Evolutionary conservation across 2,113 vertebrate genomes (phyloP), one percentile per base, ranked within the genome.

Genomic region (Carassius gibelio): DNA sequence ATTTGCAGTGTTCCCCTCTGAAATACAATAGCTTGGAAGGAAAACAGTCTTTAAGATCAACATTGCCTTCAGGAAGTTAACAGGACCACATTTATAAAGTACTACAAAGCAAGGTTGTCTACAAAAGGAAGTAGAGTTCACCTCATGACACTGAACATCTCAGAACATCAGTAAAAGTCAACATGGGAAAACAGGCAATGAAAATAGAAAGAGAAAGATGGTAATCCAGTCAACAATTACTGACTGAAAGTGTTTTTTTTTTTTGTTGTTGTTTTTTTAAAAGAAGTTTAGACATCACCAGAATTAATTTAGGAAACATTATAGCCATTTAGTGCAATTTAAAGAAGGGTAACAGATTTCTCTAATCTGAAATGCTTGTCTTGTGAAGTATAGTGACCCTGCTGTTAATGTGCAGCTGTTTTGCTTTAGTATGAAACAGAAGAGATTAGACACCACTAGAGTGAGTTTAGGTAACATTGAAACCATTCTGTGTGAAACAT

Each of bases 51-150:
- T 59, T 61, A 61, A 61, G 55, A 77, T 77, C 14, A 59, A 1
- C 23, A 21, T 77, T 78, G 75, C 75, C 52, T 77, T 77, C 23
- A 55, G 30, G 75, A 77, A 77, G 30, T 75, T 21, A 6, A 52
- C 45, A 30, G 45, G 74, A 52, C n/a, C 14, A 69, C 66, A 48
- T 75, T 52, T 75, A 30, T 50, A 30, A 48, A 52, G 45, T 15
- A 30, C n/a, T 30, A 74, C 38, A 45, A 21, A 30, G 72, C 0
- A 15, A 69, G 66, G 34, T 4, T 69, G 30, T 19, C n/a, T 8
- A 15, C 21, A 30, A 48, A 5, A n/a, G 10, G 17, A 48, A 4
- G 11, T 26, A 75, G 72, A 26, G n/a, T 30, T n/a, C 45, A 75
- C 42, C 45, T 19, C 42, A 14, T 30, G 48, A 30, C 45, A 75